Evolutionary conservation across 2,888 invertebrate species (phyloP).

Genomic region (Platycheirus rosarum): DNA sequence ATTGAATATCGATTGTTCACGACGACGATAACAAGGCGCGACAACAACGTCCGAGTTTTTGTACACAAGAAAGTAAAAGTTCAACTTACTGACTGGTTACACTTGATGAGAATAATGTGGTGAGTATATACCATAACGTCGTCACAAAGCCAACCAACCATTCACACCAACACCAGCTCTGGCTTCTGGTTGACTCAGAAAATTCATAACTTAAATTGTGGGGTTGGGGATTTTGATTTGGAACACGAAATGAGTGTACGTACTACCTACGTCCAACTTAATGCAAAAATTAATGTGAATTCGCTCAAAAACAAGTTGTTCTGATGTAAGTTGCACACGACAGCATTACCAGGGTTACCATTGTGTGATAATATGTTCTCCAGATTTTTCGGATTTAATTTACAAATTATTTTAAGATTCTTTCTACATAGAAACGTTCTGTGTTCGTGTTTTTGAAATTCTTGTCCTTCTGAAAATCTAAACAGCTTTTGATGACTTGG

Average conservation of each 20-base stretch:
- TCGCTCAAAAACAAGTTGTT: conserved; percentile 26
- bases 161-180: neutral
- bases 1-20: conserved; percentile 19
- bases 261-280: neutral
- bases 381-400: too few species aligned
- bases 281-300: too few species aligned
- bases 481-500: too few species aligned
- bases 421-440: too few species aligned
- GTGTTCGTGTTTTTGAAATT: too few species aligned
- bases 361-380: too few species aligned
- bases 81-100: conserved; percentile 17
- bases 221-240: too few species aligned
- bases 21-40: neutral
- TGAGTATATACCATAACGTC: neutral
- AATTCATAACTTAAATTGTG: neutral
- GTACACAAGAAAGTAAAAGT: conserved; percentile 22
- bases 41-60: neutral
- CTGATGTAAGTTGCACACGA: too few species aligned
- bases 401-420: too few species aligned
- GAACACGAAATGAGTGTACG: conserved; percentile 20
- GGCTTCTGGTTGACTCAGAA: conserved; percentile 25
- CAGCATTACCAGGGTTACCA: too few species aligned
- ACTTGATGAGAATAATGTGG: neutral
- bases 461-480: too few species aligned
- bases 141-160: too few species aligned